A percentile compares a stretch with the other conserved stretches of the same genome.
These are phyloP conservation scores for Dufourea novaeangliae DNA, from an alignment of 1,140 invertebrate species.

Conservation along the genomic window DNA sequence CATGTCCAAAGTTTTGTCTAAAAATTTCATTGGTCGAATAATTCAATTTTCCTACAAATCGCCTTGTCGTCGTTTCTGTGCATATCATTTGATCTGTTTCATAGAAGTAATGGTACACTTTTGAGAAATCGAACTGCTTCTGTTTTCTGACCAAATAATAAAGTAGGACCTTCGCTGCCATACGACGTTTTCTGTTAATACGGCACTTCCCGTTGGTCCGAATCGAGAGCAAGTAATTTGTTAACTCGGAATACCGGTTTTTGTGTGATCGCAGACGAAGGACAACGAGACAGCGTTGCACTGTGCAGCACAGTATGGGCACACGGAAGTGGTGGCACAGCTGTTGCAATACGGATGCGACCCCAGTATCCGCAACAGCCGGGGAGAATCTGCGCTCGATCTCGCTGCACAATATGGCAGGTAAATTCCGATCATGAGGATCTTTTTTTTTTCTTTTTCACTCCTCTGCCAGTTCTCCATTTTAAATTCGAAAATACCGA, in stretches of 20 bases:
- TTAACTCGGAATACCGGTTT: conserved; percentile 51
- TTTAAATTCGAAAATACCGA: neutral
- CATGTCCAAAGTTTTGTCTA: neutral
- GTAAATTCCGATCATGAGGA: conserved; percentile 80
- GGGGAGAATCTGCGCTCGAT: conserved; percentile 95
- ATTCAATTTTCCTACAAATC: too few species aligned
- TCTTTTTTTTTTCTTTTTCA: neutral
- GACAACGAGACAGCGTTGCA: conserved; percentile 97
- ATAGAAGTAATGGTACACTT: neutral
- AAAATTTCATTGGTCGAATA: too few species aligned
- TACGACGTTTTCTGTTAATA: neutral
- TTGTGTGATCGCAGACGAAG: conserved; percentile 87
- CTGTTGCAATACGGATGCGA: conserved; percentile 94
- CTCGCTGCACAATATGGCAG: conserved; percentile 95
- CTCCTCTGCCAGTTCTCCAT: neutral
- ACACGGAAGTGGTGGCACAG: conserved; percentile 92
- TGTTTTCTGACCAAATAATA: neutral
- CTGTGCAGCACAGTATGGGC: conserved; percentile 97
- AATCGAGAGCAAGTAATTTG: conserved; percentile 3
- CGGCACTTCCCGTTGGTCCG: neutral
- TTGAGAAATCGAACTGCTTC: neutral
- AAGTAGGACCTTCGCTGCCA: neutral
- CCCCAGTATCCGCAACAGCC: conserved; percentile 93
- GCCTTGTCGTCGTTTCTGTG: neutral
- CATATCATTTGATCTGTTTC: too few species aligned